These are phyloP conservation scores for Blennius ocellaris DNA, from an alignment of 2,113 vertebrate species.

Conservation along the genomic window DNA sequence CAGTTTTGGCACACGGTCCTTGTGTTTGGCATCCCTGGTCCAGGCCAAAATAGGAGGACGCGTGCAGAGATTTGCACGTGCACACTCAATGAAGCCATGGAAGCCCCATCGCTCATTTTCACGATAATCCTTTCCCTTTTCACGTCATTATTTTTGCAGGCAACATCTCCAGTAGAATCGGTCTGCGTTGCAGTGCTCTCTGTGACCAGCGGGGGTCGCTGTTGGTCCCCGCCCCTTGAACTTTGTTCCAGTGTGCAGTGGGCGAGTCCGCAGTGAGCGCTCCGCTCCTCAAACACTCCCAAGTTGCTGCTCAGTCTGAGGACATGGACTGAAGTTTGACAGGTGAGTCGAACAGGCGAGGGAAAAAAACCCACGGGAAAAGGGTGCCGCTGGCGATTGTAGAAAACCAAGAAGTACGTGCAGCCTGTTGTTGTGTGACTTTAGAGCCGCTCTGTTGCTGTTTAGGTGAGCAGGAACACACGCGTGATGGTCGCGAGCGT, in stretches of 20 bases:
- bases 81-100: too few species aligned
- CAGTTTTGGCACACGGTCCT: too few species aligned
- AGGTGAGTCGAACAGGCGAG: slow-evolving; percentile 38
- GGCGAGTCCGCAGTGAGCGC: slow-evolving; percentile 41
- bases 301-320: slow-evolving; percentile 1
- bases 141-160: too few species aligned
- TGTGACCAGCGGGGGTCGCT: slow-evolving; percentile 37
- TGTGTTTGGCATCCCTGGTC: too few species aligned
- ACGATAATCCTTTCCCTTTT: too few species aligned
- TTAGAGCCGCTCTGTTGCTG: neutral
- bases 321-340: slow-evolving; percentile 51
- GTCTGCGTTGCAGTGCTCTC: neutral
- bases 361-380: too few species aligned
- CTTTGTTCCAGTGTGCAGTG: slow-evolving; percentile 70
- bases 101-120: too few species aligned
- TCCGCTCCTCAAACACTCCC: neutral
- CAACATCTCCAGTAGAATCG: too few species aligned
- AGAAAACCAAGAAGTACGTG: neutral
- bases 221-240: slow-evolving; percentile 40
- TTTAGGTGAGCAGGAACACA: neutral
- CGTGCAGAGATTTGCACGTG: too few species aligned
- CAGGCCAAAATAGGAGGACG: too few species aligned
- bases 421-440: neutral
- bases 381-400: neutral
- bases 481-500: slow-evolving; percentile 1